A percentile compares a stretch with the other conserved stretches of the same genome.
These are phyloP conservation scores for Adelphocoris suturalis DNA, from an alignment of 2,888 invertebrate species.

Conservation along the genomic window DNA sequence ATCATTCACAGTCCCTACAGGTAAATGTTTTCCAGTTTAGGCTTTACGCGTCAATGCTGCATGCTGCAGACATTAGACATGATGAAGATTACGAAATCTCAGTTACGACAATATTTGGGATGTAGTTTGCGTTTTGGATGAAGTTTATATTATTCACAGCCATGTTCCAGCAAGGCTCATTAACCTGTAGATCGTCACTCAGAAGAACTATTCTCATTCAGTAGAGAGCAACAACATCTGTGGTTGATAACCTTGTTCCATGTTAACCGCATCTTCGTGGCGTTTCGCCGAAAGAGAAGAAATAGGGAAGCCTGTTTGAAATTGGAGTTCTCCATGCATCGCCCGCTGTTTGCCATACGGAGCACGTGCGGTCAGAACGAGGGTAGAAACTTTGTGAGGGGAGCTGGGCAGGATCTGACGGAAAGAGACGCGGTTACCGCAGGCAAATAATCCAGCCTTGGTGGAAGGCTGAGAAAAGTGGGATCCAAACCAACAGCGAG, in stretches of 20 bases:
- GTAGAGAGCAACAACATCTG: background rate
- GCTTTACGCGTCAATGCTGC: too few relatives aligned
- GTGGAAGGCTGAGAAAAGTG: too few relatives aligned
- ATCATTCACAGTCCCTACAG: too few relatives aligned
- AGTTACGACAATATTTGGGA: too few relatives aligned
- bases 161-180: background rate
- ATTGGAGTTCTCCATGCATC: background rate
- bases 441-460: too few relatives aligned
- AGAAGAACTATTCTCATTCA: background rate
- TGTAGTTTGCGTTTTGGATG: too few relatives aligned
- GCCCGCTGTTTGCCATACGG: background rate
- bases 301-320: background rate
- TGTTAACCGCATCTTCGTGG: background rate
- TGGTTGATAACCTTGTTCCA: background rate
- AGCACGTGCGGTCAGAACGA: slow-evolving; percentile 19
- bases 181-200: background rate
- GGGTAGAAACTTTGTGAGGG: background rate
- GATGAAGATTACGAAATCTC: too few relatives aligned
- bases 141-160: too few relatives aligned
- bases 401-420: background rate
- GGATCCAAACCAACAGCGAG: too few relatives aligned
- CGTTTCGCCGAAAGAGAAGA: background rate
- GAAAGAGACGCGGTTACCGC: background rate
- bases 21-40: too few relatives aligned
- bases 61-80: too few relatives aligned